These are phyloP conservation scores for Ursus arctos DNA, from an alignment of 2,113 vertebrate species.

Conservation along the genomic window DNA sequence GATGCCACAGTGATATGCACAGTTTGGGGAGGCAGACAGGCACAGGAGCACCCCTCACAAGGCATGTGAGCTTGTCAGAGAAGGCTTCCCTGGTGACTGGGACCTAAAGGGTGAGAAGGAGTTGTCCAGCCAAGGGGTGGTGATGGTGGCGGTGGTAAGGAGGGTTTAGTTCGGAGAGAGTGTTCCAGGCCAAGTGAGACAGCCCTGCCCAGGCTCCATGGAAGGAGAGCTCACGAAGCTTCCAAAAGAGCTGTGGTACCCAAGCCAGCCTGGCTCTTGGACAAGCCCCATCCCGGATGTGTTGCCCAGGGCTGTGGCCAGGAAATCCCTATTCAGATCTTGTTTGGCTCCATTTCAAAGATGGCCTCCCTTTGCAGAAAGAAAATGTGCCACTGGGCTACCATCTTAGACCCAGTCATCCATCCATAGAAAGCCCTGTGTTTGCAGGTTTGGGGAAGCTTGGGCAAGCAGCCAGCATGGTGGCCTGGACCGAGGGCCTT, in stretches of 20 bases:
- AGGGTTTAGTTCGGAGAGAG: background rate
- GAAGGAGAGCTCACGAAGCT: background rate
- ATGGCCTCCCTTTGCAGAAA: background rate
- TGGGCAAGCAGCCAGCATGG: background rate
- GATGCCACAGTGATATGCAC: accelerated
- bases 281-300: too few species aligned
- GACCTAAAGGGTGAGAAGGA: background rate
- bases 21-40: background rate
- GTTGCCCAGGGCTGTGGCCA: background rate
- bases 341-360: background rate
- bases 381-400: accelerated
- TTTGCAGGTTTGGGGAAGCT: background rate
- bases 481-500: background rate
- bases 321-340: background rate
- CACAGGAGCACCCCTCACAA: accelerated
- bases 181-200: background rate
- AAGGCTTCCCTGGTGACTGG: background rate
- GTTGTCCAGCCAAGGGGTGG: background rate
- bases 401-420: background rate
- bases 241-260: accelerated
- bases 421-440: background rate
- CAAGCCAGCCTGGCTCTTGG: too few species aligned
- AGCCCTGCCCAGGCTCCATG: accelerated
- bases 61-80: background rate
- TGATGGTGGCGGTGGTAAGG: background rate